Evolutionary conservation across 2,113 vertebrate species (phyloP).

Genomic region (Prionailurus bengalensis): DNA sequence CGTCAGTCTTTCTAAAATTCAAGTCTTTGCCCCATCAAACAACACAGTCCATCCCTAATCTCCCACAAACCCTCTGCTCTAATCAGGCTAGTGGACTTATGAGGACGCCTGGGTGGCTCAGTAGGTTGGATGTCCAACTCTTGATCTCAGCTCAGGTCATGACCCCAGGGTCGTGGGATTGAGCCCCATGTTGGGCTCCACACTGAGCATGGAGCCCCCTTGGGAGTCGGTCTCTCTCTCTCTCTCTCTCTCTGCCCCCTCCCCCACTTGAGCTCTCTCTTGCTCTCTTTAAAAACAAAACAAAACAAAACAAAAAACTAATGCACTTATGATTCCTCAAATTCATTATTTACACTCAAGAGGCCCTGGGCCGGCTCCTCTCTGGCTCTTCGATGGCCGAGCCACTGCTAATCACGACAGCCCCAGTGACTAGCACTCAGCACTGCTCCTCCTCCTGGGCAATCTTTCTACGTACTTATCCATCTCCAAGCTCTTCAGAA

Average conservation of each 20-base stretch:
- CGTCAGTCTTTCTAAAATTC: background rate
- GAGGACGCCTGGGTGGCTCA: background rate
- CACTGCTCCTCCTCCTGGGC: background rate
- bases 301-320: too few relatives aligned
- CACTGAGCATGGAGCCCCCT: too few relatives aligned
- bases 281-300: too few relatives aligned
- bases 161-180: too few relatives aligned
- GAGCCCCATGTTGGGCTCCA: too few relatives aligned
- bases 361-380: background rate
- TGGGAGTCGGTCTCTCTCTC: too few relatives aligned
- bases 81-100: background rate
- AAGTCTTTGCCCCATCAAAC: background rate
- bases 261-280: too few relatives aligned
- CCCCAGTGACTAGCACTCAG: background rate
- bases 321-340: background rate
- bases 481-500: background rate
- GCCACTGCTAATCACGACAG: background rate
- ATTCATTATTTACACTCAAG: background rate
- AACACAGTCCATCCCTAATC: background rate
- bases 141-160: too few relatives aligned
- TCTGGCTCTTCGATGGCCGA: background rate
- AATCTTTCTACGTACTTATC: background rate
- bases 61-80: background rate
- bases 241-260: too few relatives aligned
- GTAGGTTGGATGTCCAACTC: too few relatives aligned